Evolutionary conservation across 2,113 vertebrate genomes (phyloP).

Genomic region (Chloebia gouldiae): DNA sequence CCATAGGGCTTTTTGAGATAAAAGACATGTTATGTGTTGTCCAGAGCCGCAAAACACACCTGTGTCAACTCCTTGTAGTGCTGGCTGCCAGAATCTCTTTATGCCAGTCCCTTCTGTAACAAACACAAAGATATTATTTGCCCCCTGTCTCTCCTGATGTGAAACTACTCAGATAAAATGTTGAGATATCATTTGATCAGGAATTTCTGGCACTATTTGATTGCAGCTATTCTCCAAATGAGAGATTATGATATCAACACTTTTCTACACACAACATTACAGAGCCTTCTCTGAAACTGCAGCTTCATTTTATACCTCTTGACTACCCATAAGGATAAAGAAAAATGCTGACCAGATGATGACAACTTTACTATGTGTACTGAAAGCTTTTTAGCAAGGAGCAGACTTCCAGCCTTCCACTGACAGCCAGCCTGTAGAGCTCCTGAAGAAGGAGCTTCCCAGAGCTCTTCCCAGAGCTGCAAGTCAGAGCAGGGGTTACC

Average conservation of each 20-base stretch:
- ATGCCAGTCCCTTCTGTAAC: not conserved
- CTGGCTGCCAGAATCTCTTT: not conserved
- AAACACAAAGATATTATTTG: not conserved
- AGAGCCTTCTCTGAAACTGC: not conserved
- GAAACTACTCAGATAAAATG: not conserved
- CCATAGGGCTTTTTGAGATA: not conserved
- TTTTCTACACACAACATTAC: not conserved
- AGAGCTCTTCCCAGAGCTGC: not conserved
- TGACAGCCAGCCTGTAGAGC: not conserved
- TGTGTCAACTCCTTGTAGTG: not conserved
- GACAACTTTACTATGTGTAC: not conserved
- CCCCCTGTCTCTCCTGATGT: not conserved
- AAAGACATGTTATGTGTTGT: not conserved
- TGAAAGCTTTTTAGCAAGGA: not conserved
- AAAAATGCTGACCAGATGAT: not conserved
- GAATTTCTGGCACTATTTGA: not conserved
- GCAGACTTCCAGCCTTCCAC: not conserved
- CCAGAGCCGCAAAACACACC: not conserved
- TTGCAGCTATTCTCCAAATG: not conserved
- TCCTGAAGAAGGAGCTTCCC: rapidly evolving
- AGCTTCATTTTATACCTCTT: not conserved
- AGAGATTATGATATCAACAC: not conserved
- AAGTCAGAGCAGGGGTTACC: not conserved
- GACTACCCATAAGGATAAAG: not conserved
- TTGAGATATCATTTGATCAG: not conserved